Percentiles rank a stretch among this genome's conserved stretches.
Evolutionary conservation across 2,888 invertebrate genomes (phyloP).

Genomic region (Eristalinus aeneus): DNA sequence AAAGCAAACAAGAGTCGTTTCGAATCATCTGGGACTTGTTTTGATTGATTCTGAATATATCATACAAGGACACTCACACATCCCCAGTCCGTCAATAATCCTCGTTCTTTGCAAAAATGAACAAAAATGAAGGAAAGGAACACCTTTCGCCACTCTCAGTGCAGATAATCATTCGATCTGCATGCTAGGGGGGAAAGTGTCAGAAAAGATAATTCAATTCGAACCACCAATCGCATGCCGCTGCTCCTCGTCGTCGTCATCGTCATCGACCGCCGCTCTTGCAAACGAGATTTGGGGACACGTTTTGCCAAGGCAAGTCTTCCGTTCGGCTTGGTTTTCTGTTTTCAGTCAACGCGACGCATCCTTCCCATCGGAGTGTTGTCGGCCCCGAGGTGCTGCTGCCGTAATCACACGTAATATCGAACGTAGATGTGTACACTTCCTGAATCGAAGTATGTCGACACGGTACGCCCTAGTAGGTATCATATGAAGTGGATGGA

Average conservation of each 20-base stretch:
- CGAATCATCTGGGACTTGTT: constrained; percentile 39
- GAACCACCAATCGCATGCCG: not conserved
- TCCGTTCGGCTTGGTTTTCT: not conserved
- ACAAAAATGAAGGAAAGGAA: not conserved
- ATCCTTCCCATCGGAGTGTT: not conserved
- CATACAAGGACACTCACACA: constrained; percentile 6
- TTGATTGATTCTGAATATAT: constrained; percentile 52
- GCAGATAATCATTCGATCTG: not conserved
- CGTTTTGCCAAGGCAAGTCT: not conserved
- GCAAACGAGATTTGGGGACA: not conserved
- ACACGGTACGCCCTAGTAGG: not conserved
- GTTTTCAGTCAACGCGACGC: not conserved
- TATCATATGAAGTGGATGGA: not conserved
- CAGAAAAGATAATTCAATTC: not conserved
- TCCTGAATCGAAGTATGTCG: not conserved
- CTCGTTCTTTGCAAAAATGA: not conserved
- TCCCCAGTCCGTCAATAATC: not conserved
- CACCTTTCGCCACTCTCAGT: not conserved
- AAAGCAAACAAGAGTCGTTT: not conserved
- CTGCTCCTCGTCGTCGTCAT: not conserved
- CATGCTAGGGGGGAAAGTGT: not conserved
- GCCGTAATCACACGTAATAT: not conserved
- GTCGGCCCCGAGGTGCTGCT: not conserved
- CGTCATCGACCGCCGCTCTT: not conserved
- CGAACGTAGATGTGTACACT: not conserved